Conservation (phyloP, 2,113 vertebrate genomes). For the Leptodactylus fuscus region DNA sequence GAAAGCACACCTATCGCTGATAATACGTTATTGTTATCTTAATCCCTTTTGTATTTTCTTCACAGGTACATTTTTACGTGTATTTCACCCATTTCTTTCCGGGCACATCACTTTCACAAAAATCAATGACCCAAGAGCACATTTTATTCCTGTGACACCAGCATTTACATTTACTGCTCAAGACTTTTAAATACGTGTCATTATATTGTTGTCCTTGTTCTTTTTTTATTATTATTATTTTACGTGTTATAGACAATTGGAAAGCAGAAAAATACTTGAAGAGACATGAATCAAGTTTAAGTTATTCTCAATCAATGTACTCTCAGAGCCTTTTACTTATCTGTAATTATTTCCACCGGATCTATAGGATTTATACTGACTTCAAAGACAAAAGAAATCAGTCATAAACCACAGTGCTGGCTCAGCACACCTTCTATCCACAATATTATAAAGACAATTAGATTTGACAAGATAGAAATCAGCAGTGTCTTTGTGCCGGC, state of each 20-base stretch:
- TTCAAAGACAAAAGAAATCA: slow-evolving; percentile 45
- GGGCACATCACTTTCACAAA: slow-evolving; percentile 25
- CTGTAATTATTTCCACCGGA: slow-evolving; percentile 51
- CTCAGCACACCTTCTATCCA: slow-evolving; percentile 33
- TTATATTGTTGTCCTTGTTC: slow-evolving; percentile 35
- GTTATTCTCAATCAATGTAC: slow-evolving; percentile 43
- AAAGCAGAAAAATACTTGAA: slow-evolving; percentile 28
- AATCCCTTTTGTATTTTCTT: slow-evolving; percentile 42
- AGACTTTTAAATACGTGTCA: not conserved
- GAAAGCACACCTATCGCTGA: slow-evolving; percentile 16
- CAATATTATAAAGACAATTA: slow-evolving; percentile 54
- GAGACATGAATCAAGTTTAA: slow-evolving; percentile 47
- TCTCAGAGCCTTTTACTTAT: slow-evolving; percentile 55
- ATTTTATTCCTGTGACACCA: slow-evolving; percentile 18
- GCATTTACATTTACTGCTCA: slow-evolving; percentile 15
- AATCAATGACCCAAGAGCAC: not conserved
- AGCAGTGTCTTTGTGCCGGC: slow-evolving; percentile 43
- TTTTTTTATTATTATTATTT: no score
- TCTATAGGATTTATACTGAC: slow-evolving; percentile 43
- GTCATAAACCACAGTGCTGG: slow-evolving; percentile 50
- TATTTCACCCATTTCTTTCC: not conserved
- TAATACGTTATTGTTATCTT: slow-evolving; percentile 52
- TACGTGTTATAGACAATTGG: not conserved
- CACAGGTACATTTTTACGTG: slow-evolving; percentile 33
- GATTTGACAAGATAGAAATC: slow-evolving; percentile 47